A percentile compares a stretch with the other conserved stretches of the same genome.
Conservation (phyloP, 2,797 vertebrate genomes). For the Enteromius argenteus region DNA sequence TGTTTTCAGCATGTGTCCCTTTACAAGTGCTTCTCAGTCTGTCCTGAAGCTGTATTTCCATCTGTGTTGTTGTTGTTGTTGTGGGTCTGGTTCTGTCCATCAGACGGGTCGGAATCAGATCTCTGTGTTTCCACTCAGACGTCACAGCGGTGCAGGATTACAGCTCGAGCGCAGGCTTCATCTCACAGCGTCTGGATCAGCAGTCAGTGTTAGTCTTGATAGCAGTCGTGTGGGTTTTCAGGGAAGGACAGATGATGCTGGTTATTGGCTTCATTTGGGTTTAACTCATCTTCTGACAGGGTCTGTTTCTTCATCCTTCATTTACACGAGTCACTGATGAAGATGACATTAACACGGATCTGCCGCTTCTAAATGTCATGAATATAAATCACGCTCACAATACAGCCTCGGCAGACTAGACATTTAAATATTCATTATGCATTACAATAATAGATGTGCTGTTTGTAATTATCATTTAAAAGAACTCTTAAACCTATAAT, state of each 20-base stretch:
- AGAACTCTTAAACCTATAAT: too few relatives aligned
- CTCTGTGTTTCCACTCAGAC: constrained; percentile 33
- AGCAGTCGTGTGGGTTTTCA: background rate
- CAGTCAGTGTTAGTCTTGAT: background rate
- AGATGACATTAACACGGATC: background rate
- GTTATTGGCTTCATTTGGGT: background rate
- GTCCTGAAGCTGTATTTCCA: background rate
- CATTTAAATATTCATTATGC: background rate
- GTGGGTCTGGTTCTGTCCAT: background rate
- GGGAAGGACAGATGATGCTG: background rate
- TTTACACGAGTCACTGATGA: background rate
- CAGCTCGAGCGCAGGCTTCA: background rate
- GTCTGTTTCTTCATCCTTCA: background rate
- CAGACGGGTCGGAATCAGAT: background rate
- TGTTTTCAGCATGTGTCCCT: background rate
- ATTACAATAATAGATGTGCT: background rate
- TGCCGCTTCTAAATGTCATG: background rate
- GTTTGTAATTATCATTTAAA: background rate
- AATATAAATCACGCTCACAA: background rate
- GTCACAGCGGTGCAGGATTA: constrained; percentile 25
- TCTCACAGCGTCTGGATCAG: background rate
- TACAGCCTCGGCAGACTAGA: background rate
- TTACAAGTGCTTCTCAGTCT: background rate
- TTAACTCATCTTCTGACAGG: background rate
- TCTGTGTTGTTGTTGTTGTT: background rate